Percentiles rank a stretch among this genome's conserved stretches.
Evolutionary conservation across 2,797 vertebrate genomes (phyloP).

Genomic region (Bovichtus diacanthus): DNA sequence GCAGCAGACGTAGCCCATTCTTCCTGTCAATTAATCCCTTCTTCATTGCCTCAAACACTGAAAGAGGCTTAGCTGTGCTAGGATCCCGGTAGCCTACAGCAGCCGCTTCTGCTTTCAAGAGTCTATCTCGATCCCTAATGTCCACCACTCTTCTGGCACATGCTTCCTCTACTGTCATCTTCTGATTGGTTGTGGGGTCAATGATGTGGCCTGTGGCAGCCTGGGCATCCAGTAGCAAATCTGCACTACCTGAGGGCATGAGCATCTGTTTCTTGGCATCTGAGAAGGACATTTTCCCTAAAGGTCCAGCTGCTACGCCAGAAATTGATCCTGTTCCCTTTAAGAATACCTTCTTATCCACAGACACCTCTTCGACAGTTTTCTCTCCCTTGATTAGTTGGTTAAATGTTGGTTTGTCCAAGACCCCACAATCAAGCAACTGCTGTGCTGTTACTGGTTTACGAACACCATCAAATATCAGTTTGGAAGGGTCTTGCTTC

Average conservation of each 20-base stretch:
- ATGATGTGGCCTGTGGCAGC: conserved; percentile 91
- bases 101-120: conserved; percentile 90
- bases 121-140: conserved; percentile 52
- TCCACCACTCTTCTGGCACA: conserved; percentile 59
- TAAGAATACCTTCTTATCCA: conserved; percentile 85
- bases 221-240: conserved; percentile 85
- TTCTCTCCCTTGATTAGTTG: conserved; percentile 83
- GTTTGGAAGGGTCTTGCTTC: conserved; percentile 72
- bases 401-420: conserved; percentile 63
- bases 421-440: conserved; percentile 83
- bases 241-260: conserved; percentile 83
- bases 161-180: conserved; percentile 67
- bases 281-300: conserved; percentile 83
- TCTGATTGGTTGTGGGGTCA: conserved; percentile 86
- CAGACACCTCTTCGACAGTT: conserved; percentile 85
- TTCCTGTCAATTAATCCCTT: conserved; percentile 56
- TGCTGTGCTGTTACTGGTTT: conserved; percentile 87
- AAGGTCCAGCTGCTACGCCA: conserved; percentile 84
- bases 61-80: conserved; percentile 49
- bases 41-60: conserved; percentile 84
- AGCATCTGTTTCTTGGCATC: conserved; percentile 88
- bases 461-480: conserved; percentile 72
- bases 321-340: conserved; percentile 84
- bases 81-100: conserved; percentile 88
- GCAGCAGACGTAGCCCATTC: conserved; percentile 83